Evolutionary conservation across 2,888 invertebrate genomes (phyloP).

Genomic region (Anoplius nigerrimus): DNA sequence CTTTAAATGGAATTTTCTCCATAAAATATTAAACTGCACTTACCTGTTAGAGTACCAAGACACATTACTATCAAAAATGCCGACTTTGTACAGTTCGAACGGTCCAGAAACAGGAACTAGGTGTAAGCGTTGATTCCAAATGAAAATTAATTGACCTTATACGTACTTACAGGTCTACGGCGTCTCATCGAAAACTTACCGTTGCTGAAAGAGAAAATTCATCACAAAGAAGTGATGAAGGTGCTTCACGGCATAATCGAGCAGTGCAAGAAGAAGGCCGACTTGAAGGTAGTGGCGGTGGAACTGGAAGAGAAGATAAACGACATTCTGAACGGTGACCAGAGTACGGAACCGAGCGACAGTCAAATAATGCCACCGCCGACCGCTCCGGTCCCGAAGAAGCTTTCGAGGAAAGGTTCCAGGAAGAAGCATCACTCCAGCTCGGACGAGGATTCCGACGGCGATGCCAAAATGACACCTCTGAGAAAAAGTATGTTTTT

Average conservation of each 20-base stretch:
- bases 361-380: conserved; percentile 67
- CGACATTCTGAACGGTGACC: conserved; percentile 56
- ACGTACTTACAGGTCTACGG: conserved; percentile 65
- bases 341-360: conserved; percentile 41
- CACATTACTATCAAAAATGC: no score
- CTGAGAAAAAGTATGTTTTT: conserved; percentile 18
- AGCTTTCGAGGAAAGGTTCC: not conserved
- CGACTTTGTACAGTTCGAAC: no score
- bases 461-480: conserved; percentile 21
- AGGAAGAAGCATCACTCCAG: conserved; percentile 41
- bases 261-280: conserved; percentile 66
- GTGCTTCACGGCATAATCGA: conserved; percentile 65
- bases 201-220: conserved; percentile 71
- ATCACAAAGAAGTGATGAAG: conserved; percentile 64
- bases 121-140: no score
- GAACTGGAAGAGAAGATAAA: conserved; percentile 69
- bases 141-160: no score
- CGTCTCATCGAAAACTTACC: conserved; percentile 66
- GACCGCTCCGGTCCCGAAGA: conserved; percentile 9
- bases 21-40: no score
- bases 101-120: no score
- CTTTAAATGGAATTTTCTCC: no score
- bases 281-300: conserved; percentile 57
- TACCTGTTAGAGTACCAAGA: no score
- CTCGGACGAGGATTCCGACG: conserved; percentile 37